Base-by-base conservation (phyloP, 2,113 vertebrate species). In the Cyphomyrus plagiostoma region DNA sequence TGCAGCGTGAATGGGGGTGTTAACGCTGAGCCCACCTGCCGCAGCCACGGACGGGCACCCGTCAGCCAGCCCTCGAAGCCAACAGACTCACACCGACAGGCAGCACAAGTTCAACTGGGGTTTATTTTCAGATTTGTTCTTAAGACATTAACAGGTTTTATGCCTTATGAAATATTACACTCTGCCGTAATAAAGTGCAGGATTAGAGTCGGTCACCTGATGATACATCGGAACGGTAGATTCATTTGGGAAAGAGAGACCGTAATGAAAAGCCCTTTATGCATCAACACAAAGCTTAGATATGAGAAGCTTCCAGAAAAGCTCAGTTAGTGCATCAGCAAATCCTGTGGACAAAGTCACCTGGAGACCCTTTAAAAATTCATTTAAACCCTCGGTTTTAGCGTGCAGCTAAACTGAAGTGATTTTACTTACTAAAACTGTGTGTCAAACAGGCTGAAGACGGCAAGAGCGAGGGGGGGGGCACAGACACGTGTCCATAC, bases 171-270 rank as follows among this genome's bases (percentile, higher is more conserved):
- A 96, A 96, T 96, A 93, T 96, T 95, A 95, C 95, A 96, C 94
- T 94, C 95, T 93, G 94, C 95, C 95, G 96, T 97, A 96, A 95
- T 99, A 99, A 99, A 99, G 98, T 99, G 98, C 98, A 97, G 96
- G 96, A 96, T 97, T 96, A 95, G 94, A 96, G 95, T 95, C 97
- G 95, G 93, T 97, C 96, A 97, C 96, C 97, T 97, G 96, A 97
- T 96, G 94, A 93, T 94, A 94, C 94, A 94, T 95, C 94, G 95
- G 94, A 94, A 93, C 93, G 94, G 94, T 96, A 93, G 93, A 94
- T 96, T 95, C 93, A 94, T 93, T 95, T 92, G 94, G 53, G 92
- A 91, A 89, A 83, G 1, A 89, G 50, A 77, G 74, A 80, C 83
- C 86, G 74, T 89, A 94, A 95, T 96, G 96, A 97, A 97, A 96